A percentile compares a stretch with the other conserved stretches of the same genome.
Evolutionary conservation across 2,888 invertebrate species (phyloP).

Genomic region (Yponomeuta cagnagella): DNA sequence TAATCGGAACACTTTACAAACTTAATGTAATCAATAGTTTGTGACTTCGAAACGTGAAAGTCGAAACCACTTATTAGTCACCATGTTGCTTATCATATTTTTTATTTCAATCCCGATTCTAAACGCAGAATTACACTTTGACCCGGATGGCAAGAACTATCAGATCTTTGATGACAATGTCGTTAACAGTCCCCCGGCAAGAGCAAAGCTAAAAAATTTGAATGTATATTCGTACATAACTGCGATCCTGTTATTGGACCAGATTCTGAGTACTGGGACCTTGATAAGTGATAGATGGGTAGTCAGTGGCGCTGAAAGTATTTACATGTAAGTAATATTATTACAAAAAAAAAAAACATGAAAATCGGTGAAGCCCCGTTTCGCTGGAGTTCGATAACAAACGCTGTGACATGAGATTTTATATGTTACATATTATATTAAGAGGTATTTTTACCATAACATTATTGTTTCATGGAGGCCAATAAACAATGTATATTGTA

Average conservation of each 20-base stretch:
- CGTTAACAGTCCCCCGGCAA: not conserved
- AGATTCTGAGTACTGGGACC: conserved; percentile 3
- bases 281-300: conserved; percentile 4
- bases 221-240: not conserved
- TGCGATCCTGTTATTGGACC: not conserved
- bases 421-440: no score
- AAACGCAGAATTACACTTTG: not conserved
- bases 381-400: no score
- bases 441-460: no score
- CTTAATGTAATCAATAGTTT: not conserved
- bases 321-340: not conserved
- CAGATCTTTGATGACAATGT: not conserved
- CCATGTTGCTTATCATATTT: not conserved
- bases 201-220: not conserved
- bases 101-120: not conserved
- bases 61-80: not conserved
- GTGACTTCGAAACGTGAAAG: not conserved
- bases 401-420: no score
- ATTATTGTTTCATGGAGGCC: no score
- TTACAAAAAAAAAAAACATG: not conserved
- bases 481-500: no score
- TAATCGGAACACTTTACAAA: not conserved
- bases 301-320: not conserved
- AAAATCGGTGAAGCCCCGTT: no score
- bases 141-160: not conserved